These are phyloP conservation scores for Pollimyrus isidori DNA, from an alignment of 2,113 vertebrate genomes.

Conservation along the genomic window DNA sequence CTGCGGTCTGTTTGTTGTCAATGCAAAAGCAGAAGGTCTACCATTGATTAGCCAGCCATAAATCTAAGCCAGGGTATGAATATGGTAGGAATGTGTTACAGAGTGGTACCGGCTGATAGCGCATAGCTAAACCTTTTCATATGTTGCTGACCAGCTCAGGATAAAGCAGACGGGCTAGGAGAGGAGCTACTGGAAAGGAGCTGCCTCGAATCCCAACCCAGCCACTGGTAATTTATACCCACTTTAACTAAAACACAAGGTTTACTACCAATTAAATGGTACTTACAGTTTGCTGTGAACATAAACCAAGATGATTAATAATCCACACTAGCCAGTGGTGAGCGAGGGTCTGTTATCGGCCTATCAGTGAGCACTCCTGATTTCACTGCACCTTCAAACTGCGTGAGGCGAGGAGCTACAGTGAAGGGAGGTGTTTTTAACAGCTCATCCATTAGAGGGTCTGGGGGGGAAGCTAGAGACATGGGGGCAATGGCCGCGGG, in stretches of 20 bases:
- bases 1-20: slow-evolving; percentile 38
- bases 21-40: slow-evolving; percentile 37
- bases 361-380: slow-evolving; percentile 34
- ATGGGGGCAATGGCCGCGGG: neutral
- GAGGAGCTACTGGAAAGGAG: slow-evolving; percentile 15
- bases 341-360: slow-evolving; percentile 29
- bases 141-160: slow-evolving; percentile 65
- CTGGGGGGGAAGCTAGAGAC: neutral
- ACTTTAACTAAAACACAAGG: slow-evolving; percentile 72
- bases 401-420: neutral
- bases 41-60: slow-evolving; percentile 60
- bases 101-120: slow-evolving; percentile 81
- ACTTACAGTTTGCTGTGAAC: slow-evolving; percentile 70
- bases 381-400: slow-evolving; percentile 36
- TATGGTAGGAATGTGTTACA: slow-evolving; percentile 52
- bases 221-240: slow-evolving; percentile 76
- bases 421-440: neutral
- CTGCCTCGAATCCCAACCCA: slow-evolving; percentile 74
- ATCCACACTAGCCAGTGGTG: slow-evolving; percentile 54
- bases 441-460: neutral
- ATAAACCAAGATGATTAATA: slow-evolving; percentile 49
- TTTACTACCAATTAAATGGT: slow-evolving; percentile 93
- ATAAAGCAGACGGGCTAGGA: slow-evolving; percentile 62
- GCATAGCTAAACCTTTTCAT: slow-evolving; percentile 65
- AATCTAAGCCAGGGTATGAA: slow-evolving; percentile 57